phyloP scores from a whole-genome alignment of 1,140 invertebrate species.

The Heliothis virescens region DNA sequence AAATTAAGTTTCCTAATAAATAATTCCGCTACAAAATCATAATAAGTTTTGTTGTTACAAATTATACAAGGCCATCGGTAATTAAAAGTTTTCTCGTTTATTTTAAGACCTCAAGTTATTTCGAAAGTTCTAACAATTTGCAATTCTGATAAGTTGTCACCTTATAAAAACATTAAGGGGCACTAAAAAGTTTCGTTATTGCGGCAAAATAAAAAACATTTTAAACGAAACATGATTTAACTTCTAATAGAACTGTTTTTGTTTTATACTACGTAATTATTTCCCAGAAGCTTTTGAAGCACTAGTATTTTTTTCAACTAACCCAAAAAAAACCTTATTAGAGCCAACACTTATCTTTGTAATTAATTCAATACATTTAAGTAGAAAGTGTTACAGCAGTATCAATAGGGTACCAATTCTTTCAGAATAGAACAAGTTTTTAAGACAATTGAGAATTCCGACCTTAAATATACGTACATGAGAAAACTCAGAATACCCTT shows the following conservation, averaged over 20 bases:
- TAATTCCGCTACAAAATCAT: neutral
- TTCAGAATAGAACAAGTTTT: too few relatives aligned
- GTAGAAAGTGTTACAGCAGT: too few relatives aligned
- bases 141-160: slow-evolving; percentile 18
- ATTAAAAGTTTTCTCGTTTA: slow-evolving; percentile 37
- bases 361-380: too few relatives aligned
- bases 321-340: too few relatives aligned
- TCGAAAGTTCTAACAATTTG: slow-evolving; percentile 12
- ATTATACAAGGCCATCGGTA: slow-evolving; percentile 8
- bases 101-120: slow-evolving; percentile 12
- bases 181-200: slow-evolving; percentile 15
- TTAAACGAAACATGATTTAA: neutral
- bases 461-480: too few relatives aligned
- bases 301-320: too few relatives aligned
- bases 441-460: too few relatives aligned
- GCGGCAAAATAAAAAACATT: neutral
- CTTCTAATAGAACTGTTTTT: neutral
- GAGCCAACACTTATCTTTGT: too few relatives aligned
- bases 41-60: slow-evolving; percentile 1
- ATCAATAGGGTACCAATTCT: too few relatives aligned
- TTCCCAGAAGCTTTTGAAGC: neutral
- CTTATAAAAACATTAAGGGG: slow-evolving; percentile 27
- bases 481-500: too few relatives aligned
- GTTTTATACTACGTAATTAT: neutral
- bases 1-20: neutral